Evolutionary conservation across 2,113 vertebrate species (phyloP).

Genomic region (Callopanchax toddi): DNA sequence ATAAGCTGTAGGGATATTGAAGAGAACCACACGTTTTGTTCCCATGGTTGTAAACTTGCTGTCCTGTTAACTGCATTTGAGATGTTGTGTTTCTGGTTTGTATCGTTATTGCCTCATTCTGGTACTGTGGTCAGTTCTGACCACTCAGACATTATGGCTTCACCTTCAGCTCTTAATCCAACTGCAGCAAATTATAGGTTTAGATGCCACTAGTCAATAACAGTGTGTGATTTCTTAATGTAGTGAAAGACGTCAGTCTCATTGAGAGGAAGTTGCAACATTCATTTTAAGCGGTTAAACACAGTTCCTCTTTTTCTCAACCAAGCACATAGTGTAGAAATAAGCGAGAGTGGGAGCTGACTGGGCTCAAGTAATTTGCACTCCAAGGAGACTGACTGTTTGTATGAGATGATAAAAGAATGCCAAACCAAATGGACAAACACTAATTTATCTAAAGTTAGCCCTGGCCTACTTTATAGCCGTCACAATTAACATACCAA

Average conservation of each 20-base stretch:
- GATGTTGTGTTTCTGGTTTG: conserved; percentile 6
- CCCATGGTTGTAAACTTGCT: background rate
- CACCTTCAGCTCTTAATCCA: background rate
- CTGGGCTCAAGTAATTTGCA: background rate
- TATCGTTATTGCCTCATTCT: conserved; percentile 13
- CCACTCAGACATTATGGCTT: conserved; percentile 33
- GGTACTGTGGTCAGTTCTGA: conserved; percentile 3
- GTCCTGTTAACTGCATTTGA: background rate
- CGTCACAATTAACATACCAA: conserved; percentile 6
- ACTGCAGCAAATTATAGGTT: background rate
- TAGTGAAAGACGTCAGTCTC: background rate
- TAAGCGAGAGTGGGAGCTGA: conserved; percentile 3
- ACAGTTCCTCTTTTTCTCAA: conserved; percentile 37
- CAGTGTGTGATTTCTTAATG: background rate
- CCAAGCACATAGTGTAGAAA: background rate
- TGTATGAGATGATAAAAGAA: conserved; percentile 14
- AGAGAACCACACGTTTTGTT: background rate
- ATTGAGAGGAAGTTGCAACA: conserved; percentile 36
- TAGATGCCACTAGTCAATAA: conserved; percentile 2
- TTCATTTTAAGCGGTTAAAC: background rate
- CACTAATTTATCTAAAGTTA: conserved; percentile 5
- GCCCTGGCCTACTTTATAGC: conserved; percentile 31
- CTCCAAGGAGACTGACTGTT: background rate
- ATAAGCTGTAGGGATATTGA: conserved; percentile 9
- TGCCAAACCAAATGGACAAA: conserved; percentile 6